Conservation (phyloP, 2,113 vertebrate species). For the Callipepla squamata region DNA sequence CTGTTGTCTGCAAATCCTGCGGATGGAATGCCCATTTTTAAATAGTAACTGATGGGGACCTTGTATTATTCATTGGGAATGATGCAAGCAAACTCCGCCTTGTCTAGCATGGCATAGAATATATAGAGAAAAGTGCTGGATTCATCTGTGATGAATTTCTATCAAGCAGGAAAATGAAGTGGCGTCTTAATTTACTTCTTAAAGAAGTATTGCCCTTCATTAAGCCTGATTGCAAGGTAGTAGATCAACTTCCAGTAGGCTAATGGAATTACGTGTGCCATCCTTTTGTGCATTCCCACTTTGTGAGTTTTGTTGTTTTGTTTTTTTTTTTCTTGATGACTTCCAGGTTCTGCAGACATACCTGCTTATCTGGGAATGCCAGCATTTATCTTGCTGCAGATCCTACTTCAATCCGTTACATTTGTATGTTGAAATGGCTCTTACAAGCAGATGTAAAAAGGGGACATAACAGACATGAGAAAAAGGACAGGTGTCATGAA, state of each 20-base stretch:
- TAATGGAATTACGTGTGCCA: not conserved
- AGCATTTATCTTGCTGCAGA: not conserved
- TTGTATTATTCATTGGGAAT: not conserved
- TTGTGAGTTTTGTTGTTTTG: not conserved
- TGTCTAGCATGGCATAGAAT: not conserved
- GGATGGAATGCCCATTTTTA: not conserved
- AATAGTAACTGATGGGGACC: not conserved
- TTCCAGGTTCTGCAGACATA: not conserved
- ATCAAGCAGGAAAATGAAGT: not conserved
- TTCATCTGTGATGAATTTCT: not conserved
- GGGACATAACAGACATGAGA: not conserved
- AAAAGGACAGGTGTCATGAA: not conserved
- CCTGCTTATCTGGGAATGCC: not conserved
- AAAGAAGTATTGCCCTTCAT: not conserved
- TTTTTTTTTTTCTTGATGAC: not conserved
- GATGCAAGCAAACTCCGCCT: not conserved
- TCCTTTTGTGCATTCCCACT: not conserved
- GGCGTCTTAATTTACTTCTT: not conserved
- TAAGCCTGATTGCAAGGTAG: not conserved
- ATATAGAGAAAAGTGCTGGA: not conserved
- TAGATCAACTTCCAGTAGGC: not conserved
- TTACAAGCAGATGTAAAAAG: not conserved
- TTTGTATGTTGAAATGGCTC: not conserved
- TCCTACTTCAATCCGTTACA: not conserved
- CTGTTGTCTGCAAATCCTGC: not conserved